A percentile compares a stretch with the other conserved stretches of the same genome.
These are phyloP conservation scores for Avahi laniger DNA, from an alignment of 2,797 vertebrate species.

Conservation along the genomic window DNA sequence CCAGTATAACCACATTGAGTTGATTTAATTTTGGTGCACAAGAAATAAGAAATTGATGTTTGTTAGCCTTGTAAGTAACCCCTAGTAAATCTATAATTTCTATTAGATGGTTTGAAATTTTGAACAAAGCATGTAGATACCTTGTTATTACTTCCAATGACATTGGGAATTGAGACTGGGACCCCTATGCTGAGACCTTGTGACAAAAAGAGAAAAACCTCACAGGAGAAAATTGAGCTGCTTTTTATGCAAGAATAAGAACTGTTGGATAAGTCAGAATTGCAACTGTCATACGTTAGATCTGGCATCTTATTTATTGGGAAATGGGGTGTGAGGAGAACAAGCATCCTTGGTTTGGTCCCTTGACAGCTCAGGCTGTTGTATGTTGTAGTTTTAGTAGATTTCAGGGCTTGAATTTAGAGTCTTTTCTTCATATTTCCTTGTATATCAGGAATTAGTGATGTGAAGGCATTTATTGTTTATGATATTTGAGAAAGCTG, in stretches of 20 bases:
- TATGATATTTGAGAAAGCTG: constrained; percentile 26
- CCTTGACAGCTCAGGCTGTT: not conserved
- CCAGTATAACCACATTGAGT: not conserved
- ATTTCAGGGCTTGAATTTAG: constrained; percentile 21
- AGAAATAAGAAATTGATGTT: not conserved
- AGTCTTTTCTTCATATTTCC: not conserved
- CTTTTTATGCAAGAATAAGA: not conserved
- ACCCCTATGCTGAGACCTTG: not conserved
- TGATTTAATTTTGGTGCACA: constrained; percentile 26
- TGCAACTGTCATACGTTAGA: not conserved
- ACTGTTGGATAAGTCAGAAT: not conserved
- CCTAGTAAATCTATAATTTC: not conserved
- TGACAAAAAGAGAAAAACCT: constrained; percentile 27
- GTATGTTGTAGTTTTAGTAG: not conserved
- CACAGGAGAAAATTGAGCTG: not conserved
- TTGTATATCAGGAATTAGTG: constrained; percentile 22
- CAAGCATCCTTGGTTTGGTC: not conserved
- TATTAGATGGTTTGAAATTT: constrained; percentile 9
- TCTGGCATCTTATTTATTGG: not conserved
- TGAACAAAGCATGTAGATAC: not conserved
- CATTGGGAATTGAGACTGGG: not conserved
- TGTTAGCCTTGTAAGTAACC: not conserved
- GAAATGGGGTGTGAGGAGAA: not conserved
- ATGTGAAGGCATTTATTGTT: constrained; percentile 46
- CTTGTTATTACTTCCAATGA: not conserved